These are phyloP conservation scores for Heliangelus exortis DNA, from an alignment of 2,797 vertebrate genomes.

Conservation along the genomic window DNA sequence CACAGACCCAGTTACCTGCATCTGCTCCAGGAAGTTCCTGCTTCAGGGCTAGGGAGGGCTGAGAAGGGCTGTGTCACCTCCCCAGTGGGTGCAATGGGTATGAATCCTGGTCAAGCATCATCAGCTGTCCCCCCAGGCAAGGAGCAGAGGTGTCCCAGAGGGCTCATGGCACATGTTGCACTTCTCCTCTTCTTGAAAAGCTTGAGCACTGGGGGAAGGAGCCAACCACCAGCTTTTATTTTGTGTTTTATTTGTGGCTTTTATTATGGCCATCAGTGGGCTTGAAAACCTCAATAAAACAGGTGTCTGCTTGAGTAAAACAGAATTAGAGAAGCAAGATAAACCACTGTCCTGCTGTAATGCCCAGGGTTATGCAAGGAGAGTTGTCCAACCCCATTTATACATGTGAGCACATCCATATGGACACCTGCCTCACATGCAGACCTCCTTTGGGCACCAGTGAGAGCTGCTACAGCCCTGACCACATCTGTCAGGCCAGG, in stretches of 20 bases:
- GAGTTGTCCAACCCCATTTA: neutral
- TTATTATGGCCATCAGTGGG: neutral
- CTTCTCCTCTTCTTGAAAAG: neutral
- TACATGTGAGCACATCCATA: fast-evolving
- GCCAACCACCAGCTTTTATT: neutral
- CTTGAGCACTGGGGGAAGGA: neutral
- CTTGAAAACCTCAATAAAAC: neutral
- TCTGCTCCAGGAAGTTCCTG: neutral
- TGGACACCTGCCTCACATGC: neutral
- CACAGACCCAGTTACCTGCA: neutral
- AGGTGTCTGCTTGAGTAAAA: neutral
- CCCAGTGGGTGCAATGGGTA: neutral
- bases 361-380: neutral
- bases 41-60: neutral
- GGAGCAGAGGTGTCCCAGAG: neutral
- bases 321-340: neutral
- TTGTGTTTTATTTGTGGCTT: neutral
- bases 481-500: fast-evolving
- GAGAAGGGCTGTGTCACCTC: neutral
- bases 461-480: neutral
- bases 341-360: neutral
- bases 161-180: neutral
- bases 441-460: neutral
- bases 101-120: neutral
- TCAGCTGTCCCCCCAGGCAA: neutral